Evolutionary conservation across 2,797 vertebrate genomes (phyloP), one percentile per base, ranked within the genome.

Genomic region (Diplodus puntazzo): DNA sequence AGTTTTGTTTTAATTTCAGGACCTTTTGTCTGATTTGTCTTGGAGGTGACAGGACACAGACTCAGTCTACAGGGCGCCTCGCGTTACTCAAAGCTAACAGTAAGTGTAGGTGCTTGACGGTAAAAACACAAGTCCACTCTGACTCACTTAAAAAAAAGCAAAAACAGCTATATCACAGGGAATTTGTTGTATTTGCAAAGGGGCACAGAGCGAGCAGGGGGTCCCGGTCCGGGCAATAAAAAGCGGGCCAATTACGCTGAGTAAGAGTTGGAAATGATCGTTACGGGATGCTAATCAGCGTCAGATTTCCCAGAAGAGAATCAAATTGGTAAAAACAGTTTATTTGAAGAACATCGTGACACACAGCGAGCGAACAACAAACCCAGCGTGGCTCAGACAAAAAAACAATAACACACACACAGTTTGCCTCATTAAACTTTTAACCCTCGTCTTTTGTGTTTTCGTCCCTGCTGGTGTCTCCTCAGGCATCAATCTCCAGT

Each of bases 301-400:
- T 39, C 10, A 16, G 59, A 72, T 65, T 85, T 85, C 65, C 76
- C 73, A 76, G 70, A 83, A 77, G 58, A 25, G 8, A 14, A 5
- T 42, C 39, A 21, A 42, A n/a, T 30, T 54, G 43, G 20, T n/a
- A 25, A 34, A 8, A 46, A 13, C 11, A 48, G 72, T 63, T 68
- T 12, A 53, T 1, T 52, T 55, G 11, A 63, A 80, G 55, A 21
- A 2, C 34, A 61, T 42, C 0, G 1, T 70, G 50, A 70, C 8
- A 70, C n/a, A 77, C 25, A 27, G 10, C n/a, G 21, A 16, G 17
- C 12, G 18, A 58, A 30, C 30, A 14, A 30, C 57, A 68, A 86
- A 74, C 50, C 46, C 77, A 77, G 55, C 65, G 20, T 49, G 61
- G 5, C 1, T 53, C 6, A 14, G 27, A 27, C 27, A 25, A 25